Conservation (phyloP, 1,140 invertebrate species). For the Drosophila ironensis region DNA sequence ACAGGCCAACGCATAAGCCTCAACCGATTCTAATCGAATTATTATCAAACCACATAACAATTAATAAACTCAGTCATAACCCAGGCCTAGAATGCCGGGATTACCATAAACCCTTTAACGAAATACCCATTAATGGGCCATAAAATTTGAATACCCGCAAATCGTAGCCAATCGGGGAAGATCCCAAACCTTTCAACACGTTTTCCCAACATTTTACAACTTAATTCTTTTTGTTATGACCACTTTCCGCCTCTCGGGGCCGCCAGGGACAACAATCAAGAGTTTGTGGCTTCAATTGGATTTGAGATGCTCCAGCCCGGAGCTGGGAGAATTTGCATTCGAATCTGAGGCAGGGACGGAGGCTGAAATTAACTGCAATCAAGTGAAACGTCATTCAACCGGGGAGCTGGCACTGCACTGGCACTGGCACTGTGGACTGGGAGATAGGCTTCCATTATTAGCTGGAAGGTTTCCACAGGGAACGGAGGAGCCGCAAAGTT, state of each 20-base stretch:
- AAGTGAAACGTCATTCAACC: conserved; percentile 77
- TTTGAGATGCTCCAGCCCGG: conserved; percentile 28
- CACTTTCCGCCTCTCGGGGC: conserved; percentile 8
- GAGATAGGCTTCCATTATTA: conserved; percentile 65
- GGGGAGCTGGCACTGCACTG: conserved; percentile 30
- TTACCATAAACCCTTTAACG: not conserved
- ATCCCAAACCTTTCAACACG: conserved; percentile 62
- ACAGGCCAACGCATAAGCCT: too few relatives aligned
- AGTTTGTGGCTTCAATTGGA: conserved; percentile 61
- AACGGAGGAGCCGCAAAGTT: conserved; percentile 61
- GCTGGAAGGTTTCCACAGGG: conserved; percentile 24
- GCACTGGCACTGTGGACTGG: not conserved
- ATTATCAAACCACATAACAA: not conserved
- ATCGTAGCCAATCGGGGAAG: conserved; percentile 26
- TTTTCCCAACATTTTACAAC: conserved; percentile 70
- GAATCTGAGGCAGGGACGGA: conserved; percentile 37
- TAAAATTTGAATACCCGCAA: conserved; percentile 43
- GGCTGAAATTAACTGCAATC: conserved; percentile 75
- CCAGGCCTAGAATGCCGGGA: not conserved
- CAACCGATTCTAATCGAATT: conserved; percentile 7
- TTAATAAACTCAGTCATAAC: not conserved
- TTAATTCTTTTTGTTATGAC: conserved; percentile 60
- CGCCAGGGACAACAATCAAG: conserved; percentile 64
- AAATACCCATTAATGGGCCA: conserved; percentile 33
- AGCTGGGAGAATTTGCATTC: conserved; percentile 64